Evolutionary conservation across 2,113 vertebrate genomes (phyloP).

Genomic region (Apodemus speciosus): DNA sequence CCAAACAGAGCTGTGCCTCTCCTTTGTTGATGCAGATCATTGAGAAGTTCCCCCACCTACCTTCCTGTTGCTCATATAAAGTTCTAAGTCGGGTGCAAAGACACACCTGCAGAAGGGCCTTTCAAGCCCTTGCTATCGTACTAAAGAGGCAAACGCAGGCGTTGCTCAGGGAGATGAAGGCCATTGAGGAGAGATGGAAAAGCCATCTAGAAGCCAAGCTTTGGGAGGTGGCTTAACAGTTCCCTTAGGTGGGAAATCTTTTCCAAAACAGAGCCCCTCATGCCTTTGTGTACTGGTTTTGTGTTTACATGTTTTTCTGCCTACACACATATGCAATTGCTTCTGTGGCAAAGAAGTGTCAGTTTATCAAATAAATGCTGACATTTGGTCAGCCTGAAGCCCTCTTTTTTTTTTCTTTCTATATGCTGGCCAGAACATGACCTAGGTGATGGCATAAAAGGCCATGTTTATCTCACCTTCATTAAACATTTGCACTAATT

Average conservation of each 20-base stretch:
- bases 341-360: conserved; percentile 4
- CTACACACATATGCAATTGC: neutral
- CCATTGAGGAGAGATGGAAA: neutral
- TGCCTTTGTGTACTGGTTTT: conserved; percentile 39
- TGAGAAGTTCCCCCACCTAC: neutral
- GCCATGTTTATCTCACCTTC: neutral
- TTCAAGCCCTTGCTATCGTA: neutral
- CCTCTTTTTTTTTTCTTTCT: neutral
- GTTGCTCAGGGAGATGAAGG: neutral
- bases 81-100: conserved; percentile 18
- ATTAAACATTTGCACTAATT: neutral
- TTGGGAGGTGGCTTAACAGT: neutral
- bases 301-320: neutral
- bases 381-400: neutral
- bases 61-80: neutral
- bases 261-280: conserved; percentile 36
- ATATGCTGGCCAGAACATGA: neutral
- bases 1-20: neutral
- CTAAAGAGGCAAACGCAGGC: neutral
- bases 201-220: neutral
- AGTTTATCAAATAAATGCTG: conserved; percentile 59
- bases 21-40: neutral
- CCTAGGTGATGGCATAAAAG: conserved; percentile 3
- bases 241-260: conserved; percentile 46
- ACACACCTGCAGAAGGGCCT: neutral